Evolutionary conservation across 64 coral and sea anemone genomes (phyloP).

Genomic region (Orbicella faveolata): DNA sequence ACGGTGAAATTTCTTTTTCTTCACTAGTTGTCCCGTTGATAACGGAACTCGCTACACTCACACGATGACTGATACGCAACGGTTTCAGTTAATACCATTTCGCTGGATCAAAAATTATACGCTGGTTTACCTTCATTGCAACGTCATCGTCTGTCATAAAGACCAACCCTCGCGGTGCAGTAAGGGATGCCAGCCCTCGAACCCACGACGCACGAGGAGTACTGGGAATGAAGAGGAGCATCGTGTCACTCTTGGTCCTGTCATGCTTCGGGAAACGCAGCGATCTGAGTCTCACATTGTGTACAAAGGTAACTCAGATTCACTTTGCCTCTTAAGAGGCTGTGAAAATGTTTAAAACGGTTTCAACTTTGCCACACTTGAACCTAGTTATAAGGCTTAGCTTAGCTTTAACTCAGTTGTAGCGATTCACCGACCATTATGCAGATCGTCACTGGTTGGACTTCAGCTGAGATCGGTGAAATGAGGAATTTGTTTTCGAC

Average conservation of each 20-base stretch:
- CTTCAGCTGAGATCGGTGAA: too few relatives aligned
- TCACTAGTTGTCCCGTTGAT: conserved; percentile 67
- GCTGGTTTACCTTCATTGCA: conserved; percentile 80
- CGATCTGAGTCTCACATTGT: background rate
- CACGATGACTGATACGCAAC: conserved; percentile 32
- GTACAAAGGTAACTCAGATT: background rate
- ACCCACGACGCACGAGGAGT: conserved; percentile 29
- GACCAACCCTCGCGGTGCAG: conserved; percentile 52
- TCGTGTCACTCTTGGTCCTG: conserved; percentile 71
- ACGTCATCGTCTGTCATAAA: conserved; percentile 83
- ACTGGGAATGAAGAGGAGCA: conserved; percentile 19
- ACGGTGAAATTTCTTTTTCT: background rate
- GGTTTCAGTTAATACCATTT: conserved; percentile 76
- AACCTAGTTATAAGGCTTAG: too few relatives aligned
- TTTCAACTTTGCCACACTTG: too few relatives aligned
- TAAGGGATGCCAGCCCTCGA: conserved; percentile 45
- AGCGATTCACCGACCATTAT: too few relatives aligned
- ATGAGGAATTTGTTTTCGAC: too few relatives aligned
- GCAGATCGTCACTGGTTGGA: too few relatives aligned
- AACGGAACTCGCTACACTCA: conserved; percentile 42
- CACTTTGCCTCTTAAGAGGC: too few relatives aligned
- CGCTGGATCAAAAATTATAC: conserved; percentile 47
- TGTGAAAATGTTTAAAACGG: too few relatives aligned
- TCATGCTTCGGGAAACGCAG: background rate
- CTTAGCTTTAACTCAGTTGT: too few relatives aligned